phyloP scores from a whole-genome alignment of 2,797 vertebrate genomes.

The Sebastes steindachneri region DNA sequence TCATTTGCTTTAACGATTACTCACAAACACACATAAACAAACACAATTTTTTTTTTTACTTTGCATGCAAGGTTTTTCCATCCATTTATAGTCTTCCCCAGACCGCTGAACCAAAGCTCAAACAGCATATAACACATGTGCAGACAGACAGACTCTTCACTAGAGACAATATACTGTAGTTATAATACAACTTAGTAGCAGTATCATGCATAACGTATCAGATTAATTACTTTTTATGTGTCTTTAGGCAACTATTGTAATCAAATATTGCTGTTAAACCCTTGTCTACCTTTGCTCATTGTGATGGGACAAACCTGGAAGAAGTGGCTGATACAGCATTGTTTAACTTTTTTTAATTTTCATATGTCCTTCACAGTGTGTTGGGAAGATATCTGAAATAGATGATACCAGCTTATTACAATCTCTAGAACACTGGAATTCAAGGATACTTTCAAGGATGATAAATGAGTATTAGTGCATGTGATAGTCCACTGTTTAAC shows the following conservation, averaged over 20 bases:
- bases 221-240: background rate
- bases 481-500: background rate
- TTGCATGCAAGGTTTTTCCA: constrained; percentile 3
- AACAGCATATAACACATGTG: background rate
- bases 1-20: constrained; percentile 21
- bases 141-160: background rate
- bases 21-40: background rate
- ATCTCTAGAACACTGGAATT: background rate
- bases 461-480: background rate
- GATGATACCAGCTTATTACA: background rate
- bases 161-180: background rate
- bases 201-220: background rate
- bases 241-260: background rate
- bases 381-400: background rate
- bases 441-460: constrained; percentile 23
- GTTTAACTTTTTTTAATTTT: background rate
- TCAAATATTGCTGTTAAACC: background rate
- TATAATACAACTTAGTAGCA: background rate
- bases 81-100: background rate
- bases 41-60: constrained; percentile 10
- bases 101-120: background rate
- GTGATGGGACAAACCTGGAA: background rate
- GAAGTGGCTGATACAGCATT: background rate
- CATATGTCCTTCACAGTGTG: constrained; percentile 3
- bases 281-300: background rate